phyloP scores from a whole-genome alignment of 2,888 invertebrate species.

The Idaea biselata region DNA sequence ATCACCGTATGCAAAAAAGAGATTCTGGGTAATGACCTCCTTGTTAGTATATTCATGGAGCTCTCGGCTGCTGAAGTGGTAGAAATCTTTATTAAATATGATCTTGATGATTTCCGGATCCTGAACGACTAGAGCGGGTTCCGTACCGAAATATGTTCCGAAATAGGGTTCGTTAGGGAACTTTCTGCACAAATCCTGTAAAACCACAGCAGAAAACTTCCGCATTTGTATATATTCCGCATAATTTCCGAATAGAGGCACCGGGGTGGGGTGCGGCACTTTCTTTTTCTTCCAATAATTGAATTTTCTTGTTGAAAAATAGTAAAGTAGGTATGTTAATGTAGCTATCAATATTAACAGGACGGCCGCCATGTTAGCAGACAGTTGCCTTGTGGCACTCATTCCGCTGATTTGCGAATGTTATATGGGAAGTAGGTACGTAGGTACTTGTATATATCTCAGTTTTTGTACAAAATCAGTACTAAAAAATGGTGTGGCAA shows the following conservation, averaged over 20 bases:
- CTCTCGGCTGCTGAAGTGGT: constrained; percentile 37
- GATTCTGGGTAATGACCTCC: constrained; percentile 33
- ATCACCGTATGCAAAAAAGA: constrained; percentile 37
- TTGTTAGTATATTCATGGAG: constrained; percentile 26
- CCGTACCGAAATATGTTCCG: constrained; percentile 30
- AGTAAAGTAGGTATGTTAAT: constrained; percentile 18
- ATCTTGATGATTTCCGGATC: constrained; percentile 38
- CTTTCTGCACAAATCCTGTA: constrained; percentile 21
- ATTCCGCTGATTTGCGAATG: background rate
- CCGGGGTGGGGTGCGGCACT: constrained; percentile 27
- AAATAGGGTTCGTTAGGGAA: constrained; percentile 25
- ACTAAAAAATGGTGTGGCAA: background rate
- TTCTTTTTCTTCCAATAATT: constrained; percentile 28
- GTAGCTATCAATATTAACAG: background rate
- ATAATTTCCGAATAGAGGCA: constrained; percentile 34
- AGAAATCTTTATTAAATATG: constrained; percentile 37
- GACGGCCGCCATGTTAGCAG: background rate
- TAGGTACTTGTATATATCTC: background rate
- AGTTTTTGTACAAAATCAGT: background rate
- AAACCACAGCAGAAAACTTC: constrained; percentile 18
- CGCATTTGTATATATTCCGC: constrained; percentile 22
- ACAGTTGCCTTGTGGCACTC: background rate
- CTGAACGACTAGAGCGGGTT: constrained; percentile 31
- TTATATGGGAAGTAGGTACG: background rate
- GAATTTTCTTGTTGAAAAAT: constrained; percentile 19